Evolutionary conservation across 2,113 vertebrate species (phyloP).

Genomic region (Gallinago media): DNA sequence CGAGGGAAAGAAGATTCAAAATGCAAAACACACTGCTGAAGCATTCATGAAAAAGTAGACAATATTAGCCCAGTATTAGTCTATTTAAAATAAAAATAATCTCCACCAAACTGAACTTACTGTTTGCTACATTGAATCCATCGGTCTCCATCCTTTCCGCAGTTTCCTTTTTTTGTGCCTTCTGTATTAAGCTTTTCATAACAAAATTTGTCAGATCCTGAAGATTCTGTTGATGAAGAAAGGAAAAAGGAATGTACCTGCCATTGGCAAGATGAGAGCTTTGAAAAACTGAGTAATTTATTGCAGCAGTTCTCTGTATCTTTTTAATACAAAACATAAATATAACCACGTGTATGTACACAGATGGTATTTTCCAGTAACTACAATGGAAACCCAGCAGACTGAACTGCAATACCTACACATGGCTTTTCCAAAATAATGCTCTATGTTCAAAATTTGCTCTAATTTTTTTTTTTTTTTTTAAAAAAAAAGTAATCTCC

Average conservation of each 20-base stretch:
- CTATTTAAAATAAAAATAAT: neutral
- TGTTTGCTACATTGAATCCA: conserved; percentile 98
- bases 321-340: neutral
- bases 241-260: neutral
- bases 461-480: neutral
- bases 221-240: conserved; percentile 83
- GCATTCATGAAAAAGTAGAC: neutral
- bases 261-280: neutral
- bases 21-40: neutral
- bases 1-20: neutral
- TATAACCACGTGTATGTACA: neutral
- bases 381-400: neutral
- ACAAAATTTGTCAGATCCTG: conserved; percentile 95
- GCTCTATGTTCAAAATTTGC: neutral
- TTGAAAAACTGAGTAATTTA: neutral
- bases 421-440: neutral
- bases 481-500: neutral
- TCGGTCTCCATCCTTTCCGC: conserved; percentile 91
- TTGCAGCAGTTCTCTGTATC: neutral
- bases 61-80: neutral
- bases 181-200: conserved; percentile 98
- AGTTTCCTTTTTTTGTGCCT: conserved; percentile 97
- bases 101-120: conserved; percentile 80
- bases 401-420: neutral
- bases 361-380: neutral